A percentile compares a stretch with the other conserved stretches of the same genome.
Conservation (phyloP, 1,140 invertebrate genomes). For the Ceratosolen solmsi region DNA sequence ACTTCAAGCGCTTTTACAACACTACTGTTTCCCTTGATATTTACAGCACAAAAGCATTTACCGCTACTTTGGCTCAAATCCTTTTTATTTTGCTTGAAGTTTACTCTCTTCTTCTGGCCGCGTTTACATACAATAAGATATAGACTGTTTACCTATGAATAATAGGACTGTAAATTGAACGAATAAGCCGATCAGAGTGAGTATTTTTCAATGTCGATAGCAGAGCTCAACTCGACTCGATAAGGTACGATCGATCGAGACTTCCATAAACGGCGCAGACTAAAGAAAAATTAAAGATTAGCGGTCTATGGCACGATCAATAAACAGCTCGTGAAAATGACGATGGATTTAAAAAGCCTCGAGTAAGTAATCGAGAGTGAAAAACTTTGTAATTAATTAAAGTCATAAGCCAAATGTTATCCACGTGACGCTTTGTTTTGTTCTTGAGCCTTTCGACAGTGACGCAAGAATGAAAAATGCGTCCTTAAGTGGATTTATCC, state of each 20-base stretch:
- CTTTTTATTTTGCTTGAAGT: too few species aligned
- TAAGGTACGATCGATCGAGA: constrained; percentile 14
- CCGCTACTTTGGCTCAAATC: too few species aligned
- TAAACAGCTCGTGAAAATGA: too few species aligned
- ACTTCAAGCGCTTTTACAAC: too few species aligned
- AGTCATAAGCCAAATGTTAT: constrained; percentile 15
- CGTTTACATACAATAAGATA: too few species aligned
- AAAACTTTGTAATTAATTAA: constrained; percentile 35
- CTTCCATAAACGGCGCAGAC: neutral
- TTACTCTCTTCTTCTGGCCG: too few species aligned
- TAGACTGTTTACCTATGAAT: neutral
- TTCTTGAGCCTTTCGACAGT: too few species aligned
- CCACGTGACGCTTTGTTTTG: constrained; percentile 6
- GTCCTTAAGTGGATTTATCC: too few species aligned
- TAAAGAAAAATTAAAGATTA: neutral
- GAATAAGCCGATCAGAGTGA: neutral
- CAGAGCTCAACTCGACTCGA: neutral
- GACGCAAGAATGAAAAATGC: too few species aligned
- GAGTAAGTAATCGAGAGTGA: neutral
- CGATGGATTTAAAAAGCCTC: too few species aligned
- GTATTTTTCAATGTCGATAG: constrained; percentile 17
- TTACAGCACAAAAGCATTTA: neutral
- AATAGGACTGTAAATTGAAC: neutral
- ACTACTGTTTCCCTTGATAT: neutral
- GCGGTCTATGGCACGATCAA: too few species aligned